These are phyloP conservation scores for Tetramorium parvispinum DNA, from an alignment of 1,140 invertebrate genomes.

Conservation along the genomic window DNA sequence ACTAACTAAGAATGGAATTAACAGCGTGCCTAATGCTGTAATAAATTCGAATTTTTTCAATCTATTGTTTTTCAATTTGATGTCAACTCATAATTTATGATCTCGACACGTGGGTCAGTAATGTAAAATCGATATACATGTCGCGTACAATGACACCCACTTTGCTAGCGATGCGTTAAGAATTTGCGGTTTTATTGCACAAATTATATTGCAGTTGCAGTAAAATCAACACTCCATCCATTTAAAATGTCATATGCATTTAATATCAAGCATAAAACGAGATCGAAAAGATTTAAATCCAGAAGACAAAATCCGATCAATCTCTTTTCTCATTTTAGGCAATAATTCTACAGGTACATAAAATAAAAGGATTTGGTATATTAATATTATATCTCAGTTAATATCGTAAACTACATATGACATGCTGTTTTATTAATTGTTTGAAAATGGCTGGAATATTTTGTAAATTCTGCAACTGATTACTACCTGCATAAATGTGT, in stretches of 20 bases:
- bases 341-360: neutral
- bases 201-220: neutral
- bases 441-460: neutral
- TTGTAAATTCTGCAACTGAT: constrained; percentile 1
- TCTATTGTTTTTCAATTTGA: neutral
- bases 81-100: constrained; percentile 8
- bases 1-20: neutral
- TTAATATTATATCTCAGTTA: neutral
- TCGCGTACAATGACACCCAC: neutral
- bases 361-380: neutral
- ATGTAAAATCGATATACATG: neutral
- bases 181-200: neutral
- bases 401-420: neutral
- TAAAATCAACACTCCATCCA: neutral
- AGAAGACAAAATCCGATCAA: neutral
- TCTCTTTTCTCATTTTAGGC: no score
- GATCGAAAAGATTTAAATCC: neutral
- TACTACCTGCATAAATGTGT: neutral
- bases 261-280: neutral
- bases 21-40: neutral
- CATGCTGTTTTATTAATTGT: neutral
- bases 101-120: neutral
- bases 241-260: neutral
- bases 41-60: neutral
- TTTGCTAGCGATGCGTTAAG: neutral